Conservation (phyloP, 2,797 vertebrate genomes). For the Galaxias olidus region DNA sequence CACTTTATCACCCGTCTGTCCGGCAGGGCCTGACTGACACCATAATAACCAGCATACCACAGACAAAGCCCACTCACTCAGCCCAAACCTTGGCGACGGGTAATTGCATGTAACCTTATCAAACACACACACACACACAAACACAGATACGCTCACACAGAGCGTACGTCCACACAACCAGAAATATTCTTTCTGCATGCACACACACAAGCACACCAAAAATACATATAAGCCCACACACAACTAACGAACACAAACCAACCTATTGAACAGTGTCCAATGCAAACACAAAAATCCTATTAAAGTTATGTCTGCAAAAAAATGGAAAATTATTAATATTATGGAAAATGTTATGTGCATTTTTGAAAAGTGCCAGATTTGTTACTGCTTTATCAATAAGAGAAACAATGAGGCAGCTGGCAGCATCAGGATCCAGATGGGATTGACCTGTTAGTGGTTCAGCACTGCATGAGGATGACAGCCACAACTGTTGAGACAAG, state of each 20-base stretch:
- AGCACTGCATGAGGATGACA: slow-evolving; percentile 56
- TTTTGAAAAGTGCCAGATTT: slow-evolving; percentile 22
- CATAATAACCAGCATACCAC: background rate
- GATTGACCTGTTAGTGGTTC: slow-evolving; percentile 43
- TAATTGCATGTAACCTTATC: slow-evolving; percentile 13
- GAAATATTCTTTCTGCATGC: background rate
- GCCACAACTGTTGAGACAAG: slow-evolving; percentile 48
- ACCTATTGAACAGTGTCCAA: slow-evolving; percentile 41
- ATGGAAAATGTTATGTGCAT: slow-evolving; percentile 15
- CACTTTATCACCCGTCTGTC: background rate
- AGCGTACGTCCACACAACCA: background rate
- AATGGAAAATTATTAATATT: no score
- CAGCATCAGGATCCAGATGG: slow-evolving; percentile 8
- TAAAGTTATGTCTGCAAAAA: no score
- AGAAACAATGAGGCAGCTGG: slow-evolving; percentile 44
- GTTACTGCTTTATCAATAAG: slow-evolving; percentile 25
- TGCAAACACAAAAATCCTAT: slow-evolving; percentile 43
- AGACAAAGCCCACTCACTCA: background rate
- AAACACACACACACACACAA: background rate
- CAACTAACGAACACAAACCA: background rate
- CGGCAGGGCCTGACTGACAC: slow-evolving; percentile 6
- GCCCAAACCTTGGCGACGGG: slow-evolving; percentile 8
- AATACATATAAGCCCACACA: background rate
- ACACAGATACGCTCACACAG: background rate
- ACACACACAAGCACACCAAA: background rate